Base-by-base conservation (phyloP, 2,797 vertebrate species). In the Ctenochaetus hawaiiensis region DNA sequence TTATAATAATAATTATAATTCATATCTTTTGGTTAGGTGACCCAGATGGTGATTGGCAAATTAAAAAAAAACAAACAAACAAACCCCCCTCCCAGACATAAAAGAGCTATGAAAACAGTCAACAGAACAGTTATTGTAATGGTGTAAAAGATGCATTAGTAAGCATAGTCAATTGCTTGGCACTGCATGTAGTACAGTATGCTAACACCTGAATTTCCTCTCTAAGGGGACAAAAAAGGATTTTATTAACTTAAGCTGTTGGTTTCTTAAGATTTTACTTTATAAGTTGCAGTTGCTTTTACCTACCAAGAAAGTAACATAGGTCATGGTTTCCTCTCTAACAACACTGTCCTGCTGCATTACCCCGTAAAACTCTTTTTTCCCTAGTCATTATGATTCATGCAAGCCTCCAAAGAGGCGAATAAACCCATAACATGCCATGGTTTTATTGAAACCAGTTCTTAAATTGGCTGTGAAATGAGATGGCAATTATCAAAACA, bases 391-490 rank as follows among this genome's bases (percentile, higher is more conserved):
- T 88, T 86, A 92, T 92, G 91, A 93, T 90, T 93, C 87, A 93
- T 93, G 86, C 72, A 73, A 67, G 81, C 83, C 84, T 91, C 83
- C 69, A 81, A 90, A 86, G 68, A 85, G 73, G 51, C 59, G 57
- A 78, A 79, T 87, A 90, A 89, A 91, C 85, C 85, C 83, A 91
- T 88, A 85, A 87, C 88, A 89, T 86, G 67, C 84, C 83, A 82
- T 82, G 84, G 59, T 90, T 95, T 95, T 92, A 93, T 94, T 93
- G 85, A 93, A 94, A 92, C 90, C 87, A 92, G 88, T 81, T 86
- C 64, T 92, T 84, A 89, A 94, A 94, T 91, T 94, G 93, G 91
- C 93, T 92, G 90, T 95, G 91, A 95, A 95, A 93, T 89, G 82
- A 90, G 86, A 91, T 82, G 86, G 89, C 77, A 92, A 92, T 93